phyloP scores from a whole-genome alignment of 1,140 invertebrate genomes.

The Brachionus koreanus region DNA sequence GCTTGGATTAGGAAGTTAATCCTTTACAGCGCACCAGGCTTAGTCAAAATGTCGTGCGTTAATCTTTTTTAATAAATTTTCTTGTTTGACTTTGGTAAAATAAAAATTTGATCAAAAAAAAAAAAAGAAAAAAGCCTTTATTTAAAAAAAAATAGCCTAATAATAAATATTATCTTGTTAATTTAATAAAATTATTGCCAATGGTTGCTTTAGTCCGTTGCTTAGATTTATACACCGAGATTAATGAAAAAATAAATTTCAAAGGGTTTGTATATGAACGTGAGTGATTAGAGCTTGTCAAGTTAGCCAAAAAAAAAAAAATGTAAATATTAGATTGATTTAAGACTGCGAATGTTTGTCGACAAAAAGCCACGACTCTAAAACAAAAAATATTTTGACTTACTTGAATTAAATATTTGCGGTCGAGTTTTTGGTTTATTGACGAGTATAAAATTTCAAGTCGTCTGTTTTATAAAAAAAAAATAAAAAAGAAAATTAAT shows the following conservation, averaged over 20 bases:
- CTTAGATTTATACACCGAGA: neutral
- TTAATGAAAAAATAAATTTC: neutral
- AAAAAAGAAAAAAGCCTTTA: neutral
- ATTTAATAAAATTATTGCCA: neutral
- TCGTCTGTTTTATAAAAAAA: slow-evolving; percentile 28
- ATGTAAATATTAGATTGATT: neutral
- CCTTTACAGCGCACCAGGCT: neutral
- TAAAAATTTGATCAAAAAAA: neutral
- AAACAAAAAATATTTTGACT: neutral
- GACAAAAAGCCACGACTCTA: slow-evolving; percentile 3
- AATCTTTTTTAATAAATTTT: neutral
- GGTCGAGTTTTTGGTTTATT: slow-evolving; percentile 6
- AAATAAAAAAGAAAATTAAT: slow-evolving; percentile 12
- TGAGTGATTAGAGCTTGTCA: neutral
- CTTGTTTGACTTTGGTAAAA: too few relatives aligned
- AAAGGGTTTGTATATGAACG: neutral
- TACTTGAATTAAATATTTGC: slow-evolving; percentile 33
- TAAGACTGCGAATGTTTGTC: slow-evolving; percentile 5
- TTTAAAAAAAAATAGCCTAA: neutral
- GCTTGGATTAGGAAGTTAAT: neutral
- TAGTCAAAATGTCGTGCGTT: neutral
- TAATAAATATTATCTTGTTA: neutral
- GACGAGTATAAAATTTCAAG: slow-evolving; percentile 31
- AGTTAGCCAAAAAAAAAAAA: neutral
- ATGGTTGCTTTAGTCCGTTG: neutral